These are phyloP conservation scores for Drosophila testacea DNA, from an alignment of 2,888 invertebrate genomes.

Conservation along the genomic window DNA sequence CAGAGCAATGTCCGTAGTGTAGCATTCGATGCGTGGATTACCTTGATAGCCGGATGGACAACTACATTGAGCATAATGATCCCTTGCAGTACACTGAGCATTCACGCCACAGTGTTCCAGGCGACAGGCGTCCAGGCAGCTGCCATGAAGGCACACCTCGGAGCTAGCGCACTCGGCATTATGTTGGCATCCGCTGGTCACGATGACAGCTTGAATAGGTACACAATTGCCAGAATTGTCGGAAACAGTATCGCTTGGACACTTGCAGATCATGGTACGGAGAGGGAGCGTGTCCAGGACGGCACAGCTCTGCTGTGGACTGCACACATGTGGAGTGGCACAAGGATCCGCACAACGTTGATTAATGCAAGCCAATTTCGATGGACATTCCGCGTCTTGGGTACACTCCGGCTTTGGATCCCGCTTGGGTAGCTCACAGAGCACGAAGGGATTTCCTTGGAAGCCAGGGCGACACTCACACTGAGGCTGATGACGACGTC, in stretches of 20 bases:
- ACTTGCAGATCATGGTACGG: constrained; percentile 94
- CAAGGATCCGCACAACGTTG: constrained; percentile 92
- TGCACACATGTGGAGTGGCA: constrained; percentile 89
- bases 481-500: constrained; percentile 90
- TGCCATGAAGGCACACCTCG: constrained; percentile 91
- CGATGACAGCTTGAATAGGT: constrained; percentile 86
- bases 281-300: constrained; percentile 92
- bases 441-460: constrained; percentile 91
- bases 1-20: constrained; percentile 70
- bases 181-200: constrained; percentile 87
- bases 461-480: constrained; percentile 92
- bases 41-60: constrained; percentile 92
- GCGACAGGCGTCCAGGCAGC: constrained; percentile 92
- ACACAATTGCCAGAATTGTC: constrained; percentile 91
- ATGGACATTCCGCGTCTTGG: constrained; percentile 91
- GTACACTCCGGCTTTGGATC: constrained; percentile 88
- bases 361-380: constrained; percentile 91
- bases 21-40: constrained; percentile 92
- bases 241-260: constrained; percentile 92
- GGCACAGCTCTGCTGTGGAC: constrained; percentile 91
- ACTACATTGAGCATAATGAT: constrained; percentile 91
- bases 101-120: constrained; percentile 93
- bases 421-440: constrained; percentile 87
- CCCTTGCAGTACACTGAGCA: constrained; percentile 91
- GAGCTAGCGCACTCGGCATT: constrained; percentile 91